Conservation (phyloP, 1,140 invertebrate species). For the Nasonia vitripennis region DNA sequence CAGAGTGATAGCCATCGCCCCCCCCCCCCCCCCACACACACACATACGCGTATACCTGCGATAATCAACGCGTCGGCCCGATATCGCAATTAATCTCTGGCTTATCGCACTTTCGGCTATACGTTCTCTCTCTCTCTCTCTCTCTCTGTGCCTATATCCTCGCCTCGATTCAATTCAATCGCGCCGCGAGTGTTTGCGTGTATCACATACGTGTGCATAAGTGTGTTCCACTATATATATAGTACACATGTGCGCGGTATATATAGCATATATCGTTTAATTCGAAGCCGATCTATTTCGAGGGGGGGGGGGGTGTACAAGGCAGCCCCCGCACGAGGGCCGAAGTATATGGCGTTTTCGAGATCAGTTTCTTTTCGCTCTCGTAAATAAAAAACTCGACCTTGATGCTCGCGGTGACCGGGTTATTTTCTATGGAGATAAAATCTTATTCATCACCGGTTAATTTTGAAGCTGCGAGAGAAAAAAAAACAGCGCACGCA, state of each 20-base stretch:
- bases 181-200: neutral
- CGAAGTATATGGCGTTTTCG: too few relatives aligned
- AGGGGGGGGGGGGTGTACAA: too few relatives aligned
- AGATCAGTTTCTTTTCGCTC: too few relatives aligned
- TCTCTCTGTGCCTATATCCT: neutral
- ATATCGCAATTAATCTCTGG: conserved; percentile 18
- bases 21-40: too few relatives aligned
- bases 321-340: too few relatives aligned
- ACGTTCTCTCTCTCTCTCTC: neutral
- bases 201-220: too few relatives aligned
- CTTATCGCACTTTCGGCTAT: conserved; percentile 12
- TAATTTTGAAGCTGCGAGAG: too few relatives aligned
- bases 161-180: conserved; percentile 5
- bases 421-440: too few relatives aligned
- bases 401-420: too few relatives aligned
- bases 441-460: too few relatives aligned
- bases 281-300: neutral
- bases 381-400: too few relatives aligned
- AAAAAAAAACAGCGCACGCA: neutral
- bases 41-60: neutral
- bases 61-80: neutral
- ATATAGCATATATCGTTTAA: neutral
- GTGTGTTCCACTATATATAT: neutral
- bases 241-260: neutral
- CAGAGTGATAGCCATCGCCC: too few relatives aligned